Conservation (phyloP, 2,888 invertebrate species). For the Stegana nigrithorax region DNA sequence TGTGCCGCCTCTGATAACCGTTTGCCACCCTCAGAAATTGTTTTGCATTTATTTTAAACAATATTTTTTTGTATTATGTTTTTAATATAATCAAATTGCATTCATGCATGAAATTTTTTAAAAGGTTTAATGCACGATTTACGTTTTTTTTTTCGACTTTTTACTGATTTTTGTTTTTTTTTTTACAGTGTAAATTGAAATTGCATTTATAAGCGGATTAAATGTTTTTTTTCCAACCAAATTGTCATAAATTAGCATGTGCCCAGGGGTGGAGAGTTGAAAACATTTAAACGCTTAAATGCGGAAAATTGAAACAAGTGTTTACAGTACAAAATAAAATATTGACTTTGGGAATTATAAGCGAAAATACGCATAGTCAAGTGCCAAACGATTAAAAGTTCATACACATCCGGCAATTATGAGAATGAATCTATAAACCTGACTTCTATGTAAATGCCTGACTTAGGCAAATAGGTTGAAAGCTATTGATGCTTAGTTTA, state of each 20-base stretch:
- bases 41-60: constrained; percentile 14
- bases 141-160: constrained; percentile 3
- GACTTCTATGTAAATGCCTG: too few relatives aligned
- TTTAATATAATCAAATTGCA: constrained; percentile 37
- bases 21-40: constrained; percentile 49
- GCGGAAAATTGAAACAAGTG: constrained; percentile 55
- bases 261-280: background rate
- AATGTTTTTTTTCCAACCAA: constrained; percentile 23
- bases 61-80: constrained; percentile 14
- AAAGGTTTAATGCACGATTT: constrained; percentile 24
- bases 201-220: constrained; percentile 56
- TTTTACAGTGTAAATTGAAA: constrained; percentile 38
- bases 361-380: too few relatives aligned
- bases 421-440: too few relatives aligned
- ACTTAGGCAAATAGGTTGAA: too few relatives aligned
- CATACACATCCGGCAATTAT: too few relatives aligned
- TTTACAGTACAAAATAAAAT: constrained; percentile 30
- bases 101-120: constrained; percentile 53
- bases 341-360: constrained; percentile 46
- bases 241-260: constrained; percentile 41
- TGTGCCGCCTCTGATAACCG: background rate
- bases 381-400: too few relatives aligned
- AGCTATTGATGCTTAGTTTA: too few relatives aligned
- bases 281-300: constrained; percentile 28
- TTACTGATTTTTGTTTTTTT: constrained; percentile 24